Conservation (phyloP, 35 echinoderm and acorn worm species). For the Heliocidaris erythrogramma region DNA sequence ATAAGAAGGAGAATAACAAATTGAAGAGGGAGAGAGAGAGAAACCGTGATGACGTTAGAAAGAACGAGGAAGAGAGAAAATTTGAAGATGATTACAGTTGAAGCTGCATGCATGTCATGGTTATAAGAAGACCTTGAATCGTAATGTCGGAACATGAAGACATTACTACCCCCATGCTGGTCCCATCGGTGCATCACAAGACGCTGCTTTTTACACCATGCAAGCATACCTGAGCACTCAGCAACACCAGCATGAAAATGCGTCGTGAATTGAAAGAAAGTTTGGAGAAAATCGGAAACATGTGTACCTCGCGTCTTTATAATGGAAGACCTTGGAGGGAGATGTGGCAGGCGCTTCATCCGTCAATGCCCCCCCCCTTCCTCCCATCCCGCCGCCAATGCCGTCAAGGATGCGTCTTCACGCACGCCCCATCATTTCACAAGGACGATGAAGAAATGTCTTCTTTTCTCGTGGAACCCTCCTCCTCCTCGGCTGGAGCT, state of each 20-base stretch:
- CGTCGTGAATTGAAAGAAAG: neutral
- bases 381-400: neutral
- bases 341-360: neutral
- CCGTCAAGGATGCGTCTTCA: neutral
- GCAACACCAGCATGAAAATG: neutral
- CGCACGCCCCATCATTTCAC: neutral
- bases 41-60: neutral
- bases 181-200: neutral
- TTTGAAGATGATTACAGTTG: too few species aligned
- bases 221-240: neutral
- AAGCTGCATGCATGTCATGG: neutral
- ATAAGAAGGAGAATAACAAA: neutral
- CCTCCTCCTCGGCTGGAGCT: neutral
- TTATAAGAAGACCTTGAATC: neutral
- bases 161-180: neutral
- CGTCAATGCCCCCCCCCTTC: neutral
- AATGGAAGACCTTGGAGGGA: neutral
- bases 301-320: neutral
- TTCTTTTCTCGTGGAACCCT: neutral
- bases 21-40: neutral
- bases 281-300: neutral
- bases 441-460: conserved; percentile 1
- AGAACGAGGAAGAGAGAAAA: neutral
- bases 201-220: neutral
- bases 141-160: neutral